Conservation (phyloP, 2,113 vertebrate genomes). For the Callopanchax toddi region DNA sequence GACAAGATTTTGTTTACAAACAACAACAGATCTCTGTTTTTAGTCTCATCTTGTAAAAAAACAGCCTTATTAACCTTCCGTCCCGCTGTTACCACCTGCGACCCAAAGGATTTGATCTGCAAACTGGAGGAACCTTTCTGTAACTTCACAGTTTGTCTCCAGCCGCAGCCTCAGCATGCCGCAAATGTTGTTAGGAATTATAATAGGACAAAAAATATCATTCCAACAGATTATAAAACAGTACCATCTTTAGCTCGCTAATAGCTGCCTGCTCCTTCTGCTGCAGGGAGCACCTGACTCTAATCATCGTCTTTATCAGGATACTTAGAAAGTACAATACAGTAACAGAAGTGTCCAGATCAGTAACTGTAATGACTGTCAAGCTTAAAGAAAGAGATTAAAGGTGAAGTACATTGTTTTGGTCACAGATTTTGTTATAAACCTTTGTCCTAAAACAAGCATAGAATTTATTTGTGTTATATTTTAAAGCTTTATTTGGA, state of each 20-base stretch:
- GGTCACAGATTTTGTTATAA: no score
- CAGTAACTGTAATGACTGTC: constrained; percentile 11
- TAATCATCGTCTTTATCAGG: neutral
- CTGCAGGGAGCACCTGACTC: neutral
- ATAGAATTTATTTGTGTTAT: no score
- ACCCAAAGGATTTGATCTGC: constrained; percentile 30
- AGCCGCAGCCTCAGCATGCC: constrained; percentile 22
- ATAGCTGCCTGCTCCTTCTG: constrained; percentile 24
- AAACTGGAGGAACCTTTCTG: constrained; percentile 15
- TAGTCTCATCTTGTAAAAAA: neutral
- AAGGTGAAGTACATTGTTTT: no score
- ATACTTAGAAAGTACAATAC: constrained; percentile 6
- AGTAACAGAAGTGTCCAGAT: constrained; percentile 19
- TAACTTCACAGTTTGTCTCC: constrained; percentile 34
- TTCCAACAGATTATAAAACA: constrained; percentile 42
- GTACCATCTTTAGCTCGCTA: constrained; percentile 28
- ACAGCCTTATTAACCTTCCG: neutral
- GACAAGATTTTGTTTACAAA: neutral
- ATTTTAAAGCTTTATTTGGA: no score
- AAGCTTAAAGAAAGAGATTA: no score
- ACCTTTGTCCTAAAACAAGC: no score
- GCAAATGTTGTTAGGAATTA: constrained; percentile 38
- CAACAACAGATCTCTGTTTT: neutral
- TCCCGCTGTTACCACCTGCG: constrained; percentile 1
- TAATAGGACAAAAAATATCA: constrained; percentile 39